Evolutionary conservation across 2,113 vertebrate genomes (phyloP).

Genomic region (Gadus macrocephalus): DNA sequence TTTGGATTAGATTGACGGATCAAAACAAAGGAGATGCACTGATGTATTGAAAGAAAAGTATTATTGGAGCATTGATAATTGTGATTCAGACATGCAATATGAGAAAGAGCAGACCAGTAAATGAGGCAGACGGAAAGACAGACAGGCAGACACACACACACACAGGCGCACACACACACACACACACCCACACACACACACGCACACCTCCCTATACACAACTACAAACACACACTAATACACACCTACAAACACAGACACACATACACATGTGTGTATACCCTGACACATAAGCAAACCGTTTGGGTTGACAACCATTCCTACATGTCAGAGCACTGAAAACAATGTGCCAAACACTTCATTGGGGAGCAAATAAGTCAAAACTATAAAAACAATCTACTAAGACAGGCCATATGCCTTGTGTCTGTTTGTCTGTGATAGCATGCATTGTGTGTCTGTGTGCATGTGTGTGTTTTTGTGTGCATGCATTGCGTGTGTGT

Average conservation of each 20-base stretch:
- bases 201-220: neutral
- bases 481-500: neutral
- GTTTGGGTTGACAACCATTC: neutral
- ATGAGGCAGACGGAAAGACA: slow-evolving; percentile 9
- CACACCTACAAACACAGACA: neutral
- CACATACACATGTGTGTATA: neutral
- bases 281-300: slow-evolving; percentile 15
- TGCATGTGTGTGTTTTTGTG: neutral
- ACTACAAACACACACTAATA: neutral
- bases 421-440: neutral
- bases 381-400: neutral
- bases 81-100: slow-evolving; percentile 7
- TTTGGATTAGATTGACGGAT: neutral
- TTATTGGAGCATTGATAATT: slow-evolving; percentile 4
- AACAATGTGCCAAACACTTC: neutral
- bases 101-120: neutral
- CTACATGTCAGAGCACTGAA: neutral
- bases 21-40: slow-evolving; percentile 19
- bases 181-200: neutral
- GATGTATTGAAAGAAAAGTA: slow-evolving; percentile 17
- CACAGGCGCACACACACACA: neutral
- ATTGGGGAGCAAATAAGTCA: neutral
- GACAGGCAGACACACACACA: neutral
- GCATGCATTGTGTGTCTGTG: neutral
- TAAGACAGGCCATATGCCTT: neutral